A percentile compares a stretch with the other conserved stretches of the same genome.
These are phyloP conservation scores for Megalurothrips usitatus DNA, from an alignment of 2,888 invertebrate genomes.

Conservation along the genomic window DNA sequence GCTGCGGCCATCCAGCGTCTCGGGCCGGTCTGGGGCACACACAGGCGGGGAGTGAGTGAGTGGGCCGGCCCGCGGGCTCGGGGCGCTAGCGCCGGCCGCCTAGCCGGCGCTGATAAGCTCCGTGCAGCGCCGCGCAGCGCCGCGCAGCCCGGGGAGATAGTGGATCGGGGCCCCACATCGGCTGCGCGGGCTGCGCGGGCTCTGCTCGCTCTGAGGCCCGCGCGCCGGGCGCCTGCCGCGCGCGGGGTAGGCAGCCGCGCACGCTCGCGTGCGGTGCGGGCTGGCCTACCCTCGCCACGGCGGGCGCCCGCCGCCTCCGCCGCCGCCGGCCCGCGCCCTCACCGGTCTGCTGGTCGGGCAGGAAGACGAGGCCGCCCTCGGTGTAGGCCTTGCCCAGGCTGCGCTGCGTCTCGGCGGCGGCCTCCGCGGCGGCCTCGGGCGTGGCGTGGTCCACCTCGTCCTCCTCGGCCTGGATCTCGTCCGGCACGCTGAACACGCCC, in stretches of 20 bases:
- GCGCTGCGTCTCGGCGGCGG: slow-evolving; percentile 50
- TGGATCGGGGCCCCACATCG: neutral
- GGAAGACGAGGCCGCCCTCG: slow-evolving; percentile 58
- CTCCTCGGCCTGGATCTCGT: slow-evolving; percentile 30
- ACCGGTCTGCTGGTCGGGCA: slow-evolving; percentile 41
- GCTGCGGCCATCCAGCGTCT: slow-evolving; percentile 48
- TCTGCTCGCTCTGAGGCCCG: no score
- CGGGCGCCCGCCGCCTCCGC: neutral
- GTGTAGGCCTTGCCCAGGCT: slow-evolving; percentile 50
- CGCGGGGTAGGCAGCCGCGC: neutral
- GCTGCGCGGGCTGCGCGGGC: neutral
- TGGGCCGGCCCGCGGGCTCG: neutral
- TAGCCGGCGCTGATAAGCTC: neutral
- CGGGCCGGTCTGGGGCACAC: slow-evolving; percentile 23
- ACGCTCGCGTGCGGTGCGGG: no score
- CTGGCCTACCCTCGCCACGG: neutral
- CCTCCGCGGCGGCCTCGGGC: slow-evolving; percentile 56
- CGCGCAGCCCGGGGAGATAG: neutral
- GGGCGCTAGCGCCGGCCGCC: neutral
- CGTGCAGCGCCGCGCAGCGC: neutral
- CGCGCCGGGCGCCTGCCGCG: neutral
- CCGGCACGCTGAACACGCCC: slow-evolving; percentile 21
- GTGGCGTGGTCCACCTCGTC: slow-evolving; percentile 27
- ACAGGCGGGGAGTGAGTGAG: neutral
- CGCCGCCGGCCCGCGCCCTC: neutral